Evolutionary conservation across 2,888 invertebrate genomes (phyloP).

Genomic region (Rhagonycha lutea): DNA sequence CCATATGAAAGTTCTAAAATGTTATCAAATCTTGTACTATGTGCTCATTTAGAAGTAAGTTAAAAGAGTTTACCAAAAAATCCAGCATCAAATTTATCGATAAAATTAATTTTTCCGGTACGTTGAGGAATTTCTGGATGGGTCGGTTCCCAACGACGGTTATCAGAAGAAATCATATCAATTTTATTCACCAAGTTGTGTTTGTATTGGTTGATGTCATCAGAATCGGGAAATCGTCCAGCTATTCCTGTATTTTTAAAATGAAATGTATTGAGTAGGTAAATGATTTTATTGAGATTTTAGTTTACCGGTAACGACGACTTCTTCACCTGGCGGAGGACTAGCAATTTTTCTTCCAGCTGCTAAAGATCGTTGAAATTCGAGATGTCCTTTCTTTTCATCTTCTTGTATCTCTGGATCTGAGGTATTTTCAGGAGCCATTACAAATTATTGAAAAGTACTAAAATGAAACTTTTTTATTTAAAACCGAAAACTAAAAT

Average conservation of each 20-base stretch:
- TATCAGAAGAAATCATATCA: conserved; percentile 83
- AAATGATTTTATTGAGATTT: not conserved
- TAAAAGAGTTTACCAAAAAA: conserved; percentile 56
- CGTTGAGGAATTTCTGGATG: conserved; percentile 63
- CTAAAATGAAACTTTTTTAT: not conserved
- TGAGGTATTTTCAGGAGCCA: conserved; percentile 13
- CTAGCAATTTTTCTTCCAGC: conserved; percentile 60
- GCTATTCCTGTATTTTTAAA: conserved; percentile 53
- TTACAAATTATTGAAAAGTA: not conserved
- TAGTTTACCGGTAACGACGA: conserved; percentile 65
- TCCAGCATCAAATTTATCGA: conserved; percentile 60
- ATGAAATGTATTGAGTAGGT: not conserved
- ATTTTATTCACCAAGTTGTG: conserved; percentile 75
- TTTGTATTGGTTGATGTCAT: conserved; percentile 71
- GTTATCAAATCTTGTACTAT: not conserved
- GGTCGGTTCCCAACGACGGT: conserved; percentile 74
- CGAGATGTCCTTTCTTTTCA: conserved; percentile 33
- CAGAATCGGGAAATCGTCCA: conserved; percentile 78
- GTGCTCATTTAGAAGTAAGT: not conserved
- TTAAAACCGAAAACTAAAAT: too few relatives aligned
- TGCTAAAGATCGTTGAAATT: conserved; percentile 36
- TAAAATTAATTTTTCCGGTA: conserved; percentile 66
- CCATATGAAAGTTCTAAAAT: conserved; percentile 64
- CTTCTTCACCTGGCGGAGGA: conserved; percentile 64
- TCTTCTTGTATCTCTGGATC: not conserved